Percentiles rank a stretch among this genome's conserved stretches.
phyloP scores from a whole-genome alignment of 2,113 vertebrate species.

The Sphaerodactylus townsendi region DNA sequence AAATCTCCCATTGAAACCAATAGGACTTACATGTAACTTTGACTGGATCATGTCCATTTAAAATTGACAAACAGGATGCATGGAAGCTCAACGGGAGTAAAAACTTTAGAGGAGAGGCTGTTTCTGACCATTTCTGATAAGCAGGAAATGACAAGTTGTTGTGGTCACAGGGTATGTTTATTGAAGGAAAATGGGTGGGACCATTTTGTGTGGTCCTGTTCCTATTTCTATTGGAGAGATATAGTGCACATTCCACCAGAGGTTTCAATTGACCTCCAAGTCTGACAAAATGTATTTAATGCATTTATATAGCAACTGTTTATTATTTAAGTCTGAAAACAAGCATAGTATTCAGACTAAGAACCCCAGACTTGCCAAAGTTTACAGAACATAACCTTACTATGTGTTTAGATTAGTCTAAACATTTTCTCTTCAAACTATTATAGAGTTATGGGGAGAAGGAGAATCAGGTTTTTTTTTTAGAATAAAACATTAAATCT shows the following conservation, averaged over 20 bases:
- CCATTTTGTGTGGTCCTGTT: constrained; percentile 77
- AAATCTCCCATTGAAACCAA: background rate
- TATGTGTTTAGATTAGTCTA: constrained; percentile 53
- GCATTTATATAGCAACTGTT: constrained; percentile 70
- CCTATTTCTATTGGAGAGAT: constrained; percentile 73
- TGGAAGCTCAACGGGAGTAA: constrained; percentile 38
- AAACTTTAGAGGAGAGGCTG: constrained; percentile 48
- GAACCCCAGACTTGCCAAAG: constrained; percentile 50
- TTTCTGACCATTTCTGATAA: constrained; percentile 62
- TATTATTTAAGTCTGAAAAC: constrained; percentile 79
- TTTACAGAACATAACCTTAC: constrained; percentile 53
- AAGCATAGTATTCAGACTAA: constrained; percentile 71
- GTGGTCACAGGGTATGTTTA: constrained; percentile 71
- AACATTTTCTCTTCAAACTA: constrained; percentile 64
- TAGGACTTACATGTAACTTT: background rate
- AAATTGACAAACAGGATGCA: background rate
- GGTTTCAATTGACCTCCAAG: constrained; percentile 72
- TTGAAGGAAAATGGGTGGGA: constrained; percentile 71
- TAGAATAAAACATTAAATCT: background rate
- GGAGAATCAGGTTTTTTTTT: too few relatives aligned
- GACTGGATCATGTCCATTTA: background rate
- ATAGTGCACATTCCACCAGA: constrained; percentile 59
- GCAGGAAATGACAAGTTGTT: constrained; percentile 71
- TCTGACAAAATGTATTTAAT: constrained; percentile 73
- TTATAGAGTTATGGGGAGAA: constrained; percentile 40